Evolutionary conservation across 2,113 vertebrate species (phyloP), one percentile per base, ranked within the genome.

Genomic region (Halcyon malimbica): DNA sequence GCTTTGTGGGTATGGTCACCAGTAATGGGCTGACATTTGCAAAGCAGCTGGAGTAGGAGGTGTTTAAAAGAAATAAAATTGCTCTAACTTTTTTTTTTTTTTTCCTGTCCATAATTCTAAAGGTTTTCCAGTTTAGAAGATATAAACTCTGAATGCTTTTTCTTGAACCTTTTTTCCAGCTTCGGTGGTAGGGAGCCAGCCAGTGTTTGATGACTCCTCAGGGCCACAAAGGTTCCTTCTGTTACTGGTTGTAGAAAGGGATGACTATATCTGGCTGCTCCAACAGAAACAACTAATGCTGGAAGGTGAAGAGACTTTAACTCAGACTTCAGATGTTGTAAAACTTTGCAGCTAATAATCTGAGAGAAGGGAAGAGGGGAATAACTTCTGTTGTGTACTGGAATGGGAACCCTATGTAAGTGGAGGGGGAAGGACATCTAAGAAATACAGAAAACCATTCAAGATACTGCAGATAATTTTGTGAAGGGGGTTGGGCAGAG

Each of bases 1-100:
- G 11, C 5, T 37, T 59, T 63, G 26, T 29, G 54, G 37, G 21
- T 54, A 26, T 53, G 41, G 50, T 69, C 0, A 0, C 46, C 54
- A 60, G 31, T 68, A 57, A 51, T 24, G 33, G 37, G 23, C 53
- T 77, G 84, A 31, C 59, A 53, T 79, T 13, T 82, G 65, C 56
- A 37, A n/a, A 63, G 53, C 5, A 42, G 35, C 65, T 56, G 35
- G 31, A 82, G 33, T 44, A 79, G 51, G 28, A 35, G 31, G 18
- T 41, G 17, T 69, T 59, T 50, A 42, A 94, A 84, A 92, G 4
- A 78, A 80, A 69, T 5, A 25, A 73, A 69, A 74, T 37, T 3
- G 11, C 16, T 68, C 24, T 64, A 63, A 31, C 12, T 3, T 4
- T 53, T 2, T 10, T 25, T 64, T 74, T 69, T 63, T 75, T 67